Percentiles rank a stretch among this genome's conserved stretches.
Evolutionary conservation across 2,797 vertebrate genomes (phyloP).

Genomic region (Etheostoma nigrum): DNA sequence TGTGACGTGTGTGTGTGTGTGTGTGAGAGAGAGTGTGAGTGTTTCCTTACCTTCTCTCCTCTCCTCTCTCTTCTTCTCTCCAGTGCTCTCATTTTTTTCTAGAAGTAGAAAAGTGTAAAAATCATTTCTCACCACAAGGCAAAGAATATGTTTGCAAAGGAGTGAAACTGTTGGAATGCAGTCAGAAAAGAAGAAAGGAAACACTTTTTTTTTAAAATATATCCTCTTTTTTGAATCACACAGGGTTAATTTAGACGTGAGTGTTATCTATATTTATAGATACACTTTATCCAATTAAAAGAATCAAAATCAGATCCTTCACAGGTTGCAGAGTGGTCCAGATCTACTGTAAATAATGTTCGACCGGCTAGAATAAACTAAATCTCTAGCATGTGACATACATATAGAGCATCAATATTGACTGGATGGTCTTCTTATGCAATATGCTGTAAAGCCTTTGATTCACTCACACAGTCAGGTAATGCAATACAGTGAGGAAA

Average conservation of each 20-base stretch:
- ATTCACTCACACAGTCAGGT: no score
- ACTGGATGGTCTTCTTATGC: background rate
- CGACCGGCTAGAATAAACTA: background rate
- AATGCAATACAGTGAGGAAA: no score
- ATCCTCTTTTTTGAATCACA: no score
- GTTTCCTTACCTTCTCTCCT: background rate
- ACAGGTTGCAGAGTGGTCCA: background rate
- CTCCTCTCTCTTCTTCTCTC: background rate
- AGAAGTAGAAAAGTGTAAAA: background rate
- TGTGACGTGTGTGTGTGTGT: constrained; percentile 12
- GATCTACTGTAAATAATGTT: background rate
- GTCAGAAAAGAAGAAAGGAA: background rate
- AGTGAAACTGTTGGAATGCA: background rate
- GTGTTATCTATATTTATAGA: no score
- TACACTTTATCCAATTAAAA: background rate
- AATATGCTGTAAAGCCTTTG: no score
- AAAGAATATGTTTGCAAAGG: no score
- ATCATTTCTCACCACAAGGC: no score
- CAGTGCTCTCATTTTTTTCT: background rate
- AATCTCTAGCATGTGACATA: background rate
- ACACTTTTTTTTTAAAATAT: background rate
- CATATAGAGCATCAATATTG: background rate
- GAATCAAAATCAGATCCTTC: background rate
- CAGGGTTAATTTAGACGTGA: no score
- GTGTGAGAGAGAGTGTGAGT: constrained; percentile 1